These are phyloP conservation scores for Geotrypetes seraphini DNA, from an alignment of 2,797 vertebrate species.

Conservation along the genomic window DNA sequence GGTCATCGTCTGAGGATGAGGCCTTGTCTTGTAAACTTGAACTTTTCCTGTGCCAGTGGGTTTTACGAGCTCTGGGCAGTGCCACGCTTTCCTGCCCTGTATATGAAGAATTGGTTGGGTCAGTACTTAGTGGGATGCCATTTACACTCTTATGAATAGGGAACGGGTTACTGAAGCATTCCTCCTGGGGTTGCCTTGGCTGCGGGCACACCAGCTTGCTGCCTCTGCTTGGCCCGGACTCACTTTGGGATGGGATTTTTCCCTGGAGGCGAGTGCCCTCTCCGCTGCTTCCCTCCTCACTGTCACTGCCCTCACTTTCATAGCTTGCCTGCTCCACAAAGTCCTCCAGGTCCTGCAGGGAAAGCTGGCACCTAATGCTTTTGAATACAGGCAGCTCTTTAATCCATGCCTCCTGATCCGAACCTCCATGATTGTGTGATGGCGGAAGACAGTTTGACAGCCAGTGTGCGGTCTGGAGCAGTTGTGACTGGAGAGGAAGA, in stretches of 20 bases:
- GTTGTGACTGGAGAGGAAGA: background rate
- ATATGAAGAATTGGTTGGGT: conserved; percentile 5
- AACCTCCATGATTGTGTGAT: too few species aligned
- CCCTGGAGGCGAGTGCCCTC: background rate
- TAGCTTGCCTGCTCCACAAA: conserved; percentile 43
- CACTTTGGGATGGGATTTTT: too few species aligned
- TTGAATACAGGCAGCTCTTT: conserved; percentile 13
- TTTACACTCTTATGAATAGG: too few species aligned
- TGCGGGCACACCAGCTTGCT: too few species aligned
- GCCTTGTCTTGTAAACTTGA: background rate
- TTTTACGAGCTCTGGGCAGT: background rate
- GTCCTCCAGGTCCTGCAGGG: conserved; percentile 31
- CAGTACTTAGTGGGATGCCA: too few species aligned
- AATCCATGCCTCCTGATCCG: background rate
- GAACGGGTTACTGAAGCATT: too few species aligned
- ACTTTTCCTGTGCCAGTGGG: background rate
- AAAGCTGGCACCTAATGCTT: conserved; percentile 52
- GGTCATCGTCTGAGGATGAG: conserved; percentile 28
- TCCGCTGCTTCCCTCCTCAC: background rate
- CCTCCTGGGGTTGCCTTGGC: too few species aligned
- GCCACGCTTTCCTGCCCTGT: conserved; percentile 7
- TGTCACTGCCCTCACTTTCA: conserved; percentile 30
- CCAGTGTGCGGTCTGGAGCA: background rate
- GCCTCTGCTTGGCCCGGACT: too few species aligned
- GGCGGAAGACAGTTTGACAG: too few species aligned